phyloP scores from a whole-genome alignment of 2,888 invertebrate genomes.

The Marronus borbonicus region DNA sequence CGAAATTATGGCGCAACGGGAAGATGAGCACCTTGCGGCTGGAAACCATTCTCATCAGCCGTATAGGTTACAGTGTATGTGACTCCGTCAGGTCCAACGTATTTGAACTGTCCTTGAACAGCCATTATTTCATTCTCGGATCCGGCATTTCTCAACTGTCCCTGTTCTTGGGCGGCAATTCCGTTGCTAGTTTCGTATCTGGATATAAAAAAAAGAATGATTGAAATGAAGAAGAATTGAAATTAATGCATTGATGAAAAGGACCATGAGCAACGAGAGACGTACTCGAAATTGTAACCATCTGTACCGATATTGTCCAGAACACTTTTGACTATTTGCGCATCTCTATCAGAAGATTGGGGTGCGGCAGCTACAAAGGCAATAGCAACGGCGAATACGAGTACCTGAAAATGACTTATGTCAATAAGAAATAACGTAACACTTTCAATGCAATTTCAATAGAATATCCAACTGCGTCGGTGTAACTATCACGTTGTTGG shows the following conservation, averaged over 20 bases:
- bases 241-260: constrained; percentile 32
- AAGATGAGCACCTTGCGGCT: constrained; percentile 70
- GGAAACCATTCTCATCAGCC: constrained; percentile 76
- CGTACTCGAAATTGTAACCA: constrained; percentile 64
- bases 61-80: constrained; percentile 76
- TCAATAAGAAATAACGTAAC: not conserved
- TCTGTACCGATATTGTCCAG: constrained; percentile 73
- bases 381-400: constrained; percentile 56
- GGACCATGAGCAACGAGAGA: not conserved
- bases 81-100: constrained; percentile 75
- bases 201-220: constrained; percentile 54
- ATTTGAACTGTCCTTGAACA: constrained; percentile 76
- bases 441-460: constrained; percentile 25
- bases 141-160: constrained; percentile 75
- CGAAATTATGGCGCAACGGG: constrained; percentile 59
- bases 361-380: constrained; percentile 39
- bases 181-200: constrained; percentile 79
- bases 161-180: constrained; percentile 75
- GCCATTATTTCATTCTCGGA: constrained; percentile 76
- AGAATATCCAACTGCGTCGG: constrained; percentile 16
- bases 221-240: constrained; percentile 3
- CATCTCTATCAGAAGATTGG: constrained; percentile 68
- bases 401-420: constrained; percentile 52
- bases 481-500: constrained; percentile 6
- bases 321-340: constrained; percentile 75